phyloP scores from a whole-genome alignment of 2,888 invertebrate species.

The Heteropelma amictum region DNA sequence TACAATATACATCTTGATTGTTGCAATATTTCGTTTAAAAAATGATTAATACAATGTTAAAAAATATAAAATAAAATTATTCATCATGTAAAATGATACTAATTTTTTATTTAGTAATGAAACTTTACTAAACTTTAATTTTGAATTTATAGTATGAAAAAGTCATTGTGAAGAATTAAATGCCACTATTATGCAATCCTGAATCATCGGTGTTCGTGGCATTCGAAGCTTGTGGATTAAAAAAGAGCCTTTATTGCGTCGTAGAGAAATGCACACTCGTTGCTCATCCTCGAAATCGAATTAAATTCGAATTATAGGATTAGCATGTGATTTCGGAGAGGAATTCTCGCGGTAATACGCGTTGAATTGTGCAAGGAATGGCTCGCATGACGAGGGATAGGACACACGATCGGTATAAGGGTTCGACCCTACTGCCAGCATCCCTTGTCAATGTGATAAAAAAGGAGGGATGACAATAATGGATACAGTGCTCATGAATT shows the following conservation, averaged over 20 bases:
- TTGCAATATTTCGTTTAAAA: too few relatives aligned
- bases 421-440: constrained; percentile 39
- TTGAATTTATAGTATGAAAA: too few relatives aligned
- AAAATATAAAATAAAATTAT: too few relatives aligned
- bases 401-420: constrained; percentile 15
- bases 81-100: too few relatives aligned
- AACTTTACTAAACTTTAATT: too few relatives aligned
- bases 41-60: too few relatives aligned
- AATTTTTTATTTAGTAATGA: too few relatives aligned
- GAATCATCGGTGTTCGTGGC: too few relatives aligned
- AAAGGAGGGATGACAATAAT: constrained; percentile 10
- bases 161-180: too few relatives aligned
- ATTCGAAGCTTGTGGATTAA: neutral
- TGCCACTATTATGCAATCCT: too few relatives aligned
- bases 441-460: neutral
- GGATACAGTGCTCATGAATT: constrained; percentile 56
- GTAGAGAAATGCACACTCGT: neutral
- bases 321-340: constrained; percentile 53
- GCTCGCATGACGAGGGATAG: constrained; percentile 9
- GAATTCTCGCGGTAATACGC: constrained; percentile 7
- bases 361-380: constrained; percentile 13
- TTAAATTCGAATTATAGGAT: constrained; percentile 75
- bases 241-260: neutral
- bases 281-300: constrained; percentile 62
- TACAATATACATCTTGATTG: too few relatives aligned